Percentiles rank a stretch among this genome's conserved stretches.
phyloP scores from a whole-genome alignment of 2,113 vertebrate species.

The Petromus typicus region DNA sequence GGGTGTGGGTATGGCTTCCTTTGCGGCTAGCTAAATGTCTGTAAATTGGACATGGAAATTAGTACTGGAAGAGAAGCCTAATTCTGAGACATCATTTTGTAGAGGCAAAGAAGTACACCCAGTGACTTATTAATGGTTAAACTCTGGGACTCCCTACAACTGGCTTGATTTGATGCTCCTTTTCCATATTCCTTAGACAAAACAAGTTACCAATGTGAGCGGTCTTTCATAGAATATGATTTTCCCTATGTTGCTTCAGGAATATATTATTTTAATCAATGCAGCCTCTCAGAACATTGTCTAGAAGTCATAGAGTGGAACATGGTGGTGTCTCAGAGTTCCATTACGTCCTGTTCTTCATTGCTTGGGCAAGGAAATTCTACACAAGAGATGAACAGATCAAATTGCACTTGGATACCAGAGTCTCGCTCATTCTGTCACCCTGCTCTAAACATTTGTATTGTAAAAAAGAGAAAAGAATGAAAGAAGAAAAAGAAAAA shows the following conservation, averaged over 20 bases:
- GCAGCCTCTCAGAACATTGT: background rate
- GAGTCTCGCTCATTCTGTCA: background rate
- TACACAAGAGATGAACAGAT: background rate
- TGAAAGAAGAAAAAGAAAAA: background rate
- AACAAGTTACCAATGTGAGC: background rate
- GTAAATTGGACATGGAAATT: background rate
- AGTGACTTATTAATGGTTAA: background rate
- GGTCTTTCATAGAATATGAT: background rate
- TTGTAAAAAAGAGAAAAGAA: background rate
- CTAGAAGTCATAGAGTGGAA: background rate
- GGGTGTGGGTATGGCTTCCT: background rate
- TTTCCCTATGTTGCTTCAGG: background rate
- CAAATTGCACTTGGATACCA: too few species aligned
- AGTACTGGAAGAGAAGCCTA: background rate
- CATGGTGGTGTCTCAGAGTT: background rate
- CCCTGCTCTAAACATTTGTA: background rate
- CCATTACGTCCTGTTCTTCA: background rate
- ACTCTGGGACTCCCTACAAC: background rate
- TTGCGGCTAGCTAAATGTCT: background rate
- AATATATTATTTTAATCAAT: constrained; percentile 2
- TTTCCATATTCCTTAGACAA: background rate
- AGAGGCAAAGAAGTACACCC: background rate
- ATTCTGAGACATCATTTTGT: background rate
- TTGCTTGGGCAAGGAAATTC: background rate
- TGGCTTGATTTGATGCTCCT: background rate